Base-by-base conservation (phyloP, 2,888 invertebrate genomes). In the Dicranocentrus wangi region DNA sequence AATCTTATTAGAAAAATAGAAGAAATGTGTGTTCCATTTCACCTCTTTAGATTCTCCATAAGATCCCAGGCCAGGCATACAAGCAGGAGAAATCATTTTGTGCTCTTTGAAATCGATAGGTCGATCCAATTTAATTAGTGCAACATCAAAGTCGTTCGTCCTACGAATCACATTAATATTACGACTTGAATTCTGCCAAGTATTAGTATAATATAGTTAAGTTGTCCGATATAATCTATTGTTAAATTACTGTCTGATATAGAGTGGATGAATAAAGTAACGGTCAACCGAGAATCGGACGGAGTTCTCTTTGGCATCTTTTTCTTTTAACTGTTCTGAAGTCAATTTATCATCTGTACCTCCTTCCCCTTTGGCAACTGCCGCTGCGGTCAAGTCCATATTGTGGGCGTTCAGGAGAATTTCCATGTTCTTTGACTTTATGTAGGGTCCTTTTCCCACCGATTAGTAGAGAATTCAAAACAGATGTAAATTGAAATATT, bases 181-280 rank as follows among this genome's bases (percentile, higher is more conserved):
- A n/a, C n/a, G n/a, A 32, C 32, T 32, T 7, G 32, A 3, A 10
- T 32, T 32, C 32, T 32, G 10, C 10, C 10, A n/a, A n/a, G n/a
- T n/a, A n/a, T n/a, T n/a, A n/a, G n/a, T n/a, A n/a, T n/a, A n/a
- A n/a, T 32, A 47, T 15, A 2, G 47, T n/a, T n/a, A n/a, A 47
- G n/a, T n/a, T n/a, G n/a, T n/a, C n/a, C n/a, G n/a, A n/a, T n/a
- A n/a, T n/a, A n/a, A n/a, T n/a, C n/a, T 47, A 47, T n/a, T 47
- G 7, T 25, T n/a, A 28, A 51, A 68, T 15, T 76, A 82, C 82
- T 83, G 83, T 66, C 79, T 65, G 28, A 82, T 75, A 47, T 83
- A 85, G 13, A 85, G 81, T 13, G 84, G 84, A 79, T 85, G 84
- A 21, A 85, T 82, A 42, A 75, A 83, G 42, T 82, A 85, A 75